These are phyloP conservation scores for Chinchilla lanigera DNA, from an alignment of 2,113 vertebrate genomes.

Conservation along the genomic window DNA sequence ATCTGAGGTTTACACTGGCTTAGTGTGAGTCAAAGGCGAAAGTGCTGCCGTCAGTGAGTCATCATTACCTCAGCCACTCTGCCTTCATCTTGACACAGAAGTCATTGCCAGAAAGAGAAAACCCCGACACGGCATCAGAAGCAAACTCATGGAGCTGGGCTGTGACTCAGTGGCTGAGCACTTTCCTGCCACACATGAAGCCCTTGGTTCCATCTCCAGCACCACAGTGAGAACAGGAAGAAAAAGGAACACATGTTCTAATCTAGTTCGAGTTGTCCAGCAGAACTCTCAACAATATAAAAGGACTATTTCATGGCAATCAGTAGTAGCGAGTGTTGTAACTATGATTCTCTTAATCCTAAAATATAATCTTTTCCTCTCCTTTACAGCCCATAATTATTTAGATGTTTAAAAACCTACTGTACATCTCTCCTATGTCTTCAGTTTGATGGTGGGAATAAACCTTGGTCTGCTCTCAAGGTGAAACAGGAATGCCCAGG, in stretches of 20 bases:
- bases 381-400: neutral
- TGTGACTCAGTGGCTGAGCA: neutral
- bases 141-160: neutral
- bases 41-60: neutral
- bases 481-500: neutral
- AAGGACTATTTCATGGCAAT: neutral
- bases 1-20: neutral
- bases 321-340: neutral
- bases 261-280: neutral
- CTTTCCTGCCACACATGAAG: neutral
- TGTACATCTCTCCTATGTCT: neutral
- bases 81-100: neutral
- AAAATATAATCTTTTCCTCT: neutral
- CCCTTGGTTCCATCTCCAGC: neutral
- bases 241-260: neutral
- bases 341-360: neutral
- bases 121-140: neutral
- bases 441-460: neutral
- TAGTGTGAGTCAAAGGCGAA: neutral
- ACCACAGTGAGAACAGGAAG: neutral
- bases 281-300: neutral
- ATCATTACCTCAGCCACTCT: neutral
- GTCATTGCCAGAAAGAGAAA: slow-evolving; percentile 7
- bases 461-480: neutral
- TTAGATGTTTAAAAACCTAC: slow-evolving; percentile 30